A percentile compares a stretch with the other conserved stretches of the same genome.
These are phyloP conservation scores for Ptychochromis oligacanthus DNA, from an alignment of 2,113 vertebrate species.

Conservation along the genomic window DNA sequence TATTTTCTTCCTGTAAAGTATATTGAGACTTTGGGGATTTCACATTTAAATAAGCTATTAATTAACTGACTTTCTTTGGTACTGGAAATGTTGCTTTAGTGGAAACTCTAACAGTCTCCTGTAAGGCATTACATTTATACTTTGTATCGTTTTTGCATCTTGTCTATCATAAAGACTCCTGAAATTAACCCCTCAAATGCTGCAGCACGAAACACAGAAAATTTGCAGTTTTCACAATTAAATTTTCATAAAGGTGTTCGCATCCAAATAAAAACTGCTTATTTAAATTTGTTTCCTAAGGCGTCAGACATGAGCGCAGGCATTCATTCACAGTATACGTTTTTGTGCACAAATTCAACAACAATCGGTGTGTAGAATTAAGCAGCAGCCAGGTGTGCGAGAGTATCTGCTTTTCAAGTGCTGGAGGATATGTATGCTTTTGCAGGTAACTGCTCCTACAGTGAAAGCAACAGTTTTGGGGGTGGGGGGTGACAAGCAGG, in stretches of 20 bases:
- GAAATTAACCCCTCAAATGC: background rate
- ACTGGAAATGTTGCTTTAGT: background rate
- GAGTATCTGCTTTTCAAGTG: background rate
- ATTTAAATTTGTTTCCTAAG: background rate
- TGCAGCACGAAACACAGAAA: background rate
- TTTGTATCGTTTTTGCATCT: background rate
- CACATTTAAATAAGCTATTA: background rate
- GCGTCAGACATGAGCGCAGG: background rate
- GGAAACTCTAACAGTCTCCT: background rate
- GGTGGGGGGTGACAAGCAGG: background rate
- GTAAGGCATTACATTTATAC: background rate
- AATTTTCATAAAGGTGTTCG: accelerated
- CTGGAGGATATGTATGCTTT: background rate
- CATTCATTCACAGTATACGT: background rate
- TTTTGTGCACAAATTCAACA: background rate
- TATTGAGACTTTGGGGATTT: background rate
- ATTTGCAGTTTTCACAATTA: background rate
- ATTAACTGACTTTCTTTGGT: background rate
- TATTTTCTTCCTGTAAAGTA: background rate
- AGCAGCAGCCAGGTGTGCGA: background rate
- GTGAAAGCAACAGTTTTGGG: background rate
- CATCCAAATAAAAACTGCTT: accelerated
- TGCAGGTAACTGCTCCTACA: background rate
- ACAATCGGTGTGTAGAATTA: background rate
- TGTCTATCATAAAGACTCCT: background rate